Percentiles rank a stretch among this genome's conserved stretches.
Evolutionary conservation across 2,113 vertebrate genomes (phyloP).

Genomic region (Odocoileus hemionus): DNA sequence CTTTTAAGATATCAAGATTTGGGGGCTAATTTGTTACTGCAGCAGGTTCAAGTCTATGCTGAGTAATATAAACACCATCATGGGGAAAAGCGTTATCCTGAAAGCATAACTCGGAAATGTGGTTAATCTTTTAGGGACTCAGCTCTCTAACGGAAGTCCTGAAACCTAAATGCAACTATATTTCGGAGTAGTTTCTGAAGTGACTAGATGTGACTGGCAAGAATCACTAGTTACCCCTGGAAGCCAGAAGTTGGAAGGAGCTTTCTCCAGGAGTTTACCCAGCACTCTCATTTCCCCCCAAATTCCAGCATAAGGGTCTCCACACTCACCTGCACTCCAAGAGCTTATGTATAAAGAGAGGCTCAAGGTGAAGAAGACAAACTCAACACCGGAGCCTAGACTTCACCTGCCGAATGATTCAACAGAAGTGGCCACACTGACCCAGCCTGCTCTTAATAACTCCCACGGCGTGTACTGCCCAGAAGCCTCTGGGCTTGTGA

Average conservation of each 20-base stretch:
- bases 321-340: background rate
- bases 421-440: background rate
- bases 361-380: background rate
- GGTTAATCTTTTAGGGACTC: background rate
- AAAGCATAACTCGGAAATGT: background rate
- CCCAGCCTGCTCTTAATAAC: conserved; percentile 6
- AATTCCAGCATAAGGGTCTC: background rate
- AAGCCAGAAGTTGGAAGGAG: background rate
- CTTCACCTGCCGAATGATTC: conserved; percentile 20
- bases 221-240: background rate
- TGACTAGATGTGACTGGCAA: background rate
- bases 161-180: background rate
- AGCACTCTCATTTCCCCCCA: background rate
- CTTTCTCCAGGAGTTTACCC: background rate
- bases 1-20: background rate
- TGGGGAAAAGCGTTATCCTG: background rate
- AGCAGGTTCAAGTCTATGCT: background rate
- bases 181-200: background rate
- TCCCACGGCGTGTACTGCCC: background rate
- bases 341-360: background rate
- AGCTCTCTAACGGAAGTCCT: background rate
- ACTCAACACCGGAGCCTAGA: background rate
- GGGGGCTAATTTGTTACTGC: background rate
- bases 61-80: background rate
- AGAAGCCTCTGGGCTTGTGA: background rate